Base-by-base conservation (phyloP, 1,140 invertebrate species). In the Drosophila orosa region DNA sequence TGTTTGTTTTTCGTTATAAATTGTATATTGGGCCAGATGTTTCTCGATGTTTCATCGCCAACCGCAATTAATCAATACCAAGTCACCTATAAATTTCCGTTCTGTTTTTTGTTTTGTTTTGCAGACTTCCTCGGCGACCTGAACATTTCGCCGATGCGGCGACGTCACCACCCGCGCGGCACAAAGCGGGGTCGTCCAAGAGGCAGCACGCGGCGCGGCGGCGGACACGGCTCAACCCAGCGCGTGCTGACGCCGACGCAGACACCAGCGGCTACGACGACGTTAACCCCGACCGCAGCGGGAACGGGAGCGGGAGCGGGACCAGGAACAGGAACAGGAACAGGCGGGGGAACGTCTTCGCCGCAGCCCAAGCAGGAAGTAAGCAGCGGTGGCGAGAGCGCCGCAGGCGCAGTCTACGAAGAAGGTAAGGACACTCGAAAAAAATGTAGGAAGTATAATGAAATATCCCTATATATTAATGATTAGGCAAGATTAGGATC, bases 171-270 rank as follows among this genome's bases (percentile, higher is more conserved):
- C 59, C 92, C 93, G 48, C 93, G 95, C 25, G 95, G 95, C 17
- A 93, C 93, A 0, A 95, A 95, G 78, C 93, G 95, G 12, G 95
- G 95, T 1, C 93, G 95, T 69, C 95, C 95, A 40, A 93, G 95
- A 25, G 95, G 95, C 62, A 95, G 95, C 25, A 92, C 95, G 25
- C 78, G 91, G 50, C 86, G 91, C 58, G 91, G 91, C 66, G 90
- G 89, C 72, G 89, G 83, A 45, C 87, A 91, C 61, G 91, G 90
- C 37, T 74, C 87, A 39, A 40, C 80, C 19, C 60, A 58, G 71
- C 84, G 81, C 69, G 86, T 89, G 79, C 72, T 81, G 29, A 87
- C 84, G 60, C 79, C 83, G 48, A 83, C 73, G 19, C 75, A 72
- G 60, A 25, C 74, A 15, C 17, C 33, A 33, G 55, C 55, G 67